Evolutionary conservation across 2,797 vertebrate species (phyloP).

Genomic region (Huso huso): DNA sequence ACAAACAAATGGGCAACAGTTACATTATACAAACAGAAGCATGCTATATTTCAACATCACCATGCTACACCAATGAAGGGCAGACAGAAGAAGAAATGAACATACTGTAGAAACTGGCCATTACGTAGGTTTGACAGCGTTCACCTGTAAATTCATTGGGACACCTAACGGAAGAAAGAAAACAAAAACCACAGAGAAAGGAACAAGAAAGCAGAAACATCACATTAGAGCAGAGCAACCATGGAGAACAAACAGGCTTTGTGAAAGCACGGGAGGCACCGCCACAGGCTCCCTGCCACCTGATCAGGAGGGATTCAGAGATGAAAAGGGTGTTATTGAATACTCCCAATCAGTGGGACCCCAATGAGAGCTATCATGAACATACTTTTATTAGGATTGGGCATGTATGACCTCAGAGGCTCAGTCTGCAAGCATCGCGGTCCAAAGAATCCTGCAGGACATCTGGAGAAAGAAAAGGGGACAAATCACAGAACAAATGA

Average conservation of each 20-base stretch:
- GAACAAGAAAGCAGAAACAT: conserved; percentile 80
- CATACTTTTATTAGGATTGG: conserved; percentile 97
- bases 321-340: conserved; percentile 3
- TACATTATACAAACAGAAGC: conserved; percentile 32
- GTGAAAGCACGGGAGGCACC: conserved; percentile 39
- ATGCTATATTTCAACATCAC: conserved; percentile 35
- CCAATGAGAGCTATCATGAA: conserved; percentile 55
- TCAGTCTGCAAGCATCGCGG: conserved; percentile 91
- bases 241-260: conserved; percentile 54
- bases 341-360: conserved; percentile 37
- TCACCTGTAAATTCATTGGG: conserved; percentile 99
- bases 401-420: conserved; percentile 90
- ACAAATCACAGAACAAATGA: conserved; percentile 75
- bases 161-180: conserved; percentile 89
- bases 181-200: conserved; percentile 78
- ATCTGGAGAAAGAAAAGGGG: conserved; percentile 91
- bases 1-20: conserved; percentile 22
- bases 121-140: conserved; percentile 99
- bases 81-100: conserved; percentile 84
- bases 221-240: conserved; percentile 67
- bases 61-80: conserved; percentile 52
- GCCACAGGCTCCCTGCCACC: conserved; percentile 5
- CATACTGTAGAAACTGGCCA: conserved; percentile 99
- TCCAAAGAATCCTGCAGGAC: conserved; percentile 92
- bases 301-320: conserved; percentile 34